Evolutionary conservation across 2,113 vertebrate species (phyloP).

Genomic region (human (Homo sapiens)): GRCh38 chr1:91329501-91330000

Average conservation of each 20-base stretch:
- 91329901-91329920: not conserved
- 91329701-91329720: constrained; percentile 32
- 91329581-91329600: not conserved
- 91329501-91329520: constrained; percentile 89
- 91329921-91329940: not conserved
- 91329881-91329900: not conserved
- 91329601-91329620: not conserved
- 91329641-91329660: not conserved
- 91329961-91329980: not conserved
- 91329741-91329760: not conserved
- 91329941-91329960: not conserved
- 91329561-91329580: not conserved
- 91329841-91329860: not conserved
- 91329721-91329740: constrained; percentile 55
- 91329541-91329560: rapidly evolving
- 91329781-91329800: not conserved
- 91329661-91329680: not conserved
- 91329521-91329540: rapidly evolving
- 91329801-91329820: not conserved
- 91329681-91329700: not conserved
- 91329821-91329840: not conserved
- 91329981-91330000: not conserved
- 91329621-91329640: not conserved
- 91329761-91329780: not conserved
- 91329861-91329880: not conserved